Base-by-base conservation (phyloP, 2,797 vertebrate genomes). In the Typhlichthys eigenmanni region DNA sequence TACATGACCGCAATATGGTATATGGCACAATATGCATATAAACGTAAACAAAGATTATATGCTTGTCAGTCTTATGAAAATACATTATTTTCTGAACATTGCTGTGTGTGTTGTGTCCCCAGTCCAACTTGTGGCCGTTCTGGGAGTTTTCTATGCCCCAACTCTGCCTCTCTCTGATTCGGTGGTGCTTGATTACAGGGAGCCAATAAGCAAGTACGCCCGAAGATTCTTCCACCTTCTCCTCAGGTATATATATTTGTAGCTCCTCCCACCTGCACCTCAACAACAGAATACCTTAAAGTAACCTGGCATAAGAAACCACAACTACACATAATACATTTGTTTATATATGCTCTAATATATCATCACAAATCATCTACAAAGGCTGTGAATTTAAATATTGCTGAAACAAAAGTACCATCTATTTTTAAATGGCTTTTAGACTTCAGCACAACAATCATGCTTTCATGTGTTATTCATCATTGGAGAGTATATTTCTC, bases 181-280 rank as follows among this genome's bases (percentile, higher is more conserved):
- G 1, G 92, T 95, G 0, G 88, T 96, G 60, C 72, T 96, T 79
- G 94, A 96, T 86, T 98, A 96, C 84, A 91, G 95, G 79, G 93
- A 96, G 70, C 92, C 90, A 57, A 89, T 99, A 92, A 94, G 94
- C 89, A 94, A 92, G 88, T 98, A 95, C 0, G 94, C 95, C 57
- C 93, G 96, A 9, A 94, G 97, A 80, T 97, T 99, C 86, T 99
- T 99, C 88, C 97, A 99, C 87, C 95, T 97, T 87, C 93, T 99
- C 68, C 94, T 99, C 91, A 97, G 98, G 98, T 99, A 91, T 8
- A 38, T 5, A 91, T 3, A 38, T 5, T 5, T 38, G 81, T 51
- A 19, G 11, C 84, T 54, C 57, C 74, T 55, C 48, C 58, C 46
- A 3, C 13, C 43, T 55, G 62, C 50, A 12, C 55, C 4, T 58